These are phyloP conservation scores for Lepidocyrtinus sp. DNA, from an alignment of 2,888 invertebrate genomes.

Conservation along the genomic window DNA sequence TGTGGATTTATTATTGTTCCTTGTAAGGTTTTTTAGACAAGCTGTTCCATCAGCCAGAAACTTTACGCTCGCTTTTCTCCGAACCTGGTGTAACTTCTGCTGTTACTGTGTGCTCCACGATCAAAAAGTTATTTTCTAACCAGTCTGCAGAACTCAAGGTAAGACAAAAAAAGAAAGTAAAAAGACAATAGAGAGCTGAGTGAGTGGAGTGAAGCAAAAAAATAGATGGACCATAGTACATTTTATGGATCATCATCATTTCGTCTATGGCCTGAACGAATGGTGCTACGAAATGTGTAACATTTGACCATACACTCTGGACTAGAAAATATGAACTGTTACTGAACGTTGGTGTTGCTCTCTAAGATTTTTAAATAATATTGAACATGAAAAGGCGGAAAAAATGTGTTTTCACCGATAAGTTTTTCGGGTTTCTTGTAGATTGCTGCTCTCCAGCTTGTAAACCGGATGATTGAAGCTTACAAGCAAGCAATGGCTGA, in stretches of 20 bases:
- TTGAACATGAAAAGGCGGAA: too few species aligned
- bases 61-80: slow-evolving; percentile 20
- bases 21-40: slow-evolving; percentile 40
- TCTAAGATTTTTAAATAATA: too few species aligned
- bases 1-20: not conserved
- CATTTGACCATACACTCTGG: not conserved
- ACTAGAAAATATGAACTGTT: not conserved
- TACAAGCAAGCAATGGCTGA: slow-evolving; percentile 24
- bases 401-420: not conserved
- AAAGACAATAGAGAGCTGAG: slow-evolving; percentile 3
- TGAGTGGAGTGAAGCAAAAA: not conserved
- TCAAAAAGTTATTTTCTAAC: slow-evolving; percentile 36
- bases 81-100: slow-evolving; percentile 1
- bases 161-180: not conserved
- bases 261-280: not conserved
- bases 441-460: slow-evolving; percentile 32
- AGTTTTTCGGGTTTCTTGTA: too few species aligned
- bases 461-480: slow-evolving; percentile 38
- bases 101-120: not conserved
- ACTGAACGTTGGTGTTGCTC: too few species aligned
- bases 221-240: slow-evolving; percentile 6
- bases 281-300: not conserved
- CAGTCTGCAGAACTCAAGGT: slow-evolving; percentile 39
- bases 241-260: slow-evolving; percentile 26
- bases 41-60: slow-evolving; percentile 21